phyloP scores from a whole-genome alignment of 2,113 vertebrate genomes.

The Trogon surrucura region DNA sequence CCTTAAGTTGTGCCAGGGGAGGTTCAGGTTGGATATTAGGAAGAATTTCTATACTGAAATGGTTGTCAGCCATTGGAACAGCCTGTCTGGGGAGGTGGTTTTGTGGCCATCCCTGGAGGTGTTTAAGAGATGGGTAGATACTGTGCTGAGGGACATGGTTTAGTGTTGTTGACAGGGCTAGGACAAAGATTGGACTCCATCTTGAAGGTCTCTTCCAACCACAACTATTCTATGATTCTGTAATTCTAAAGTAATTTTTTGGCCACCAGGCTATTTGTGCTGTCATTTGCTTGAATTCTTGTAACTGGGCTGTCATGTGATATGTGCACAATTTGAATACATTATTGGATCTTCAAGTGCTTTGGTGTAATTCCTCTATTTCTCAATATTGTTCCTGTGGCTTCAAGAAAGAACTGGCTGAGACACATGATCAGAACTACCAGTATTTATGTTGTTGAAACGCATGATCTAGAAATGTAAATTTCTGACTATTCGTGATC shows the following conservation, averaged over 20 bases:
- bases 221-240: no score
- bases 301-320: background rate
- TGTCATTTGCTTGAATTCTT: background rate
- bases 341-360: background rate
- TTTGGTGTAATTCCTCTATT: background rate
- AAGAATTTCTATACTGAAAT: no score
- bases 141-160: no score
- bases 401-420: background rate
- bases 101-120: no score
- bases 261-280: fast-evolving
- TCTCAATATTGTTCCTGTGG: background rate
- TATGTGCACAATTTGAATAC: background rate
- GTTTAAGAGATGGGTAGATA: no score
- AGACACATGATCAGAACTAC: background rate
- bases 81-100: no score
- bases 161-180: no score
- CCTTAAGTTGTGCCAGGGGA: no score
- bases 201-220: no score
- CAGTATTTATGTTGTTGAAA: background rate
- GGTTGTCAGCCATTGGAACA: no score
- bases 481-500: background rate
- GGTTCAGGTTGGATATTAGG: no score
- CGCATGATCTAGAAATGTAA: background rate
- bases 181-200: no score
- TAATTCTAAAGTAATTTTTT: background rate